Evolutionary conservation across 2,113 vertebrate species (phyloP), one percentile per base, ranked within the genome.

Genomic region (Suncus etruscus): DNA sequence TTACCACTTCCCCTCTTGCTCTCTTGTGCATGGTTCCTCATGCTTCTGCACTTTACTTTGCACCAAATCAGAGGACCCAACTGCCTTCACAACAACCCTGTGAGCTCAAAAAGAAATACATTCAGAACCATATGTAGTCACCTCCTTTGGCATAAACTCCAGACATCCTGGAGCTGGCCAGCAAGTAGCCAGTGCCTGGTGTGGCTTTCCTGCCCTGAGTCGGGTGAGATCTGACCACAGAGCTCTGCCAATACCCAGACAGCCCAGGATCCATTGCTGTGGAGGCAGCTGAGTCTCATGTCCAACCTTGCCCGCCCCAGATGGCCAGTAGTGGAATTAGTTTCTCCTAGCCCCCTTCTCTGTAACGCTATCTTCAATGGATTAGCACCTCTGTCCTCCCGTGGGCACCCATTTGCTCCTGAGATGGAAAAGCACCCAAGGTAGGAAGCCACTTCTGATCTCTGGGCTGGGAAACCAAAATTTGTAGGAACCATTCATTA

Each of bases 1-100:
- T 80, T 83, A 8, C 50, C 16, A 3, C 70, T 20, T 47, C n/a
- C 18, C 69, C 39, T 39, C 39, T 39, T 66, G 94, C 96, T 96
- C 95, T 94, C 94, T 72, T 79, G 83, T 95, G 96, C 97, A 95
- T 92, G 95, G 75, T 83, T 95, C 58, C 95, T 93, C 61, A 89
- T 85, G 11, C 89, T 89, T 95, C 90, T 77, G 74, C 94, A 90
- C 68, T 85, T 94, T 86, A 27, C 81, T 96, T 95, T 95, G 88
- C 93, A 77, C 18, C 69, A 29, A 48, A 47, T 27, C 89, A 12
- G 27, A 15, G 63, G 39, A 95, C 73, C 27, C 95, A 91, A 96
- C 96, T 79, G 94, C 95, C 95, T 96, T 32, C 92, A 93, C 87
- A 96, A 92, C 85, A 95, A 94, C 88, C 86, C 3, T 18, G 10